Evolutionary conservation across 2,797 vertebrate genomes (phyloP).

Genomic region (Catharus ustulatus): DNA sequence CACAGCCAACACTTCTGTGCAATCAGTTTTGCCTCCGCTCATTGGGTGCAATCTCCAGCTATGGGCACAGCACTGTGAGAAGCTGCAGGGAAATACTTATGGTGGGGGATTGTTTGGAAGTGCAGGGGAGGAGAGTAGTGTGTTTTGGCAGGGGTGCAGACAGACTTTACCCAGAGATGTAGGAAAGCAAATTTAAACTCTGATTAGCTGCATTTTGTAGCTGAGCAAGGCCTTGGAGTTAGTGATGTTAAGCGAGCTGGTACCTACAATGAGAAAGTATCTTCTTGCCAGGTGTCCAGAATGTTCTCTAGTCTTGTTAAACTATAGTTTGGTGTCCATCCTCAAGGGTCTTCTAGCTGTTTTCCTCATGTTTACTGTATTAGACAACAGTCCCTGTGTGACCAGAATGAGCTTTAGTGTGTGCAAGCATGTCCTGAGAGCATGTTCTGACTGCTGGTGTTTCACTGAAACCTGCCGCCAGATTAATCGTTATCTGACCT

Average conservation of each 20-base stretch:
- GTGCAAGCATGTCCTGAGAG: accelerated
- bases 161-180: background rate
- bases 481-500: background rate
- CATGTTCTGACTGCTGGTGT: background rate
- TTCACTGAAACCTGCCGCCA: background rate
- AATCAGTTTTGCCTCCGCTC: background rate
- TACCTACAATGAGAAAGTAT: background rate
- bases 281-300: background rate
- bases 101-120: background rate
- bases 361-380: background rate
- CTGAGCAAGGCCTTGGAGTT: background rate
- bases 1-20: background rate
- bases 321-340: background rate
- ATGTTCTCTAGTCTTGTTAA: background rate
- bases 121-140: background rate
- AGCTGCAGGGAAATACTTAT: background rate
- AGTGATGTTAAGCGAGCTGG: background rate
- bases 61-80: background rate
- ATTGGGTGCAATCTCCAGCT: background rate
- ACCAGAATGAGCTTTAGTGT: accelerated
- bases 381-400: background rate
- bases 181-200: background rate
- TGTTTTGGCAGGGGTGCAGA: background rate
- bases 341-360: background rate
- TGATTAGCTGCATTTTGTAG: background rate